Conservation (phyloP, 2,888 invertebrate species). For the Polyommatus icarus region DNA sequence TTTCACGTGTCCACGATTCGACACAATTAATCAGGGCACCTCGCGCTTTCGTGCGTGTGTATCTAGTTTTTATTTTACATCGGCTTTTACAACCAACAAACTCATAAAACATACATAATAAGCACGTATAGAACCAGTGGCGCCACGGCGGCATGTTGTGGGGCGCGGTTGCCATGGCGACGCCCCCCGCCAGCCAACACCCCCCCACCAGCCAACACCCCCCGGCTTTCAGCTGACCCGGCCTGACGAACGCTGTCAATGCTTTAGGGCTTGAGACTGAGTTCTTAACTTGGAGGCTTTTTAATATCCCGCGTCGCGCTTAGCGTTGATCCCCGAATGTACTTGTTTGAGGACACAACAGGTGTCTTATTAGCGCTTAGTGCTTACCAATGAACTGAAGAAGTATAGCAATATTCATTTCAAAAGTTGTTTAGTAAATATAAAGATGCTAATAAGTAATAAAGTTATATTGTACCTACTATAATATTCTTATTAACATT, state of each 20-base stretch:
- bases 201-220: slow-evolving; percentile 46
- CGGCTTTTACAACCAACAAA: slow-evolving; percentile 50
- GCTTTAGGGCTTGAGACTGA: slow-evolving; percentile 44
- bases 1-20: neutral
- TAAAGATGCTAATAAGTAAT: no score
- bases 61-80: slow-evolving; percentile 34
- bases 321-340: slow-evolving; percentile 13
- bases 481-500: no score
- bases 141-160: slow-evolving; percentile 78
- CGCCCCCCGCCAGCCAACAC: slow-evolving; percentile 52
- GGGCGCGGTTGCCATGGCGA: slow-evolving; percentile 70
- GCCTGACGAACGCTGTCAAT: slow-evolving; percentile 73
- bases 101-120: slow-evolving; percentile 67
- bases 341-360: neutral
- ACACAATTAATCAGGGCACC: neutral
- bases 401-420: no score
- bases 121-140: slow-evolving; percentile 59
- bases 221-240: slow-evolving; percentile 71
- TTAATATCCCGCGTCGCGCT: slow-evolving; percentile 23
- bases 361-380: neutral
- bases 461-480: no score
- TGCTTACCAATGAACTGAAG: no score
- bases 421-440: no score
- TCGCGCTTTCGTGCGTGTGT: slow-evolving; percentile 35
- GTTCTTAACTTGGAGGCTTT: slow-evolving; percentile 39